Percentiles rank a stretch among this genome's conserved stretches.
These are phyloP conservation scores for Melangyna quadrimaculata DNA, from an alignment of 2,888 invertebrate genomes.

Conservation along the genomic window DNA sequence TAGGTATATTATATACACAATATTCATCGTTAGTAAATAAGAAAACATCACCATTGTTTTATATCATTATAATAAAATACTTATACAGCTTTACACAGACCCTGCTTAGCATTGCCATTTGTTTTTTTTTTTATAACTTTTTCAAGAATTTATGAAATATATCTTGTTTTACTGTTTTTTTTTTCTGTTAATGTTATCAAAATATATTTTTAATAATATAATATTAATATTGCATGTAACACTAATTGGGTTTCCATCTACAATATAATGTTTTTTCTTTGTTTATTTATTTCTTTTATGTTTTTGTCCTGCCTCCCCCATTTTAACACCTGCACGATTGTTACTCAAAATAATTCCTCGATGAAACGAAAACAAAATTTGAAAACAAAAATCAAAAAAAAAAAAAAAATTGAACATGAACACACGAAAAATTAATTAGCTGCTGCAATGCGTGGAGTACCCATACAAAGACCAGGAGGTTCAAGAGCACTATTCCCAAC, in stretches of 20 bases:
- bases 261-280: conserved; percentile 77
- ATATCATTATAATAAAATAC: not conserved
- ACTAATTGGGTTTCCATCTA: conserved; percentile 75
- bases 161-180: not conserved
- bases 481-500: conserved; percentile 77
- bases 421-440: conserved; percentile 75
- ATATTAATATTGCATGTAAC: conserved; percentile 75
- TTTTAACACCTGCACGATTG: conserved; percentile 70
- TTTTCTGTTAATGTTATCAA: not conserved
- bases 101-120: conserved; percentile 61
- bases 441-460: conserved; percentile 91
- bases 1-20: too few species aligned
- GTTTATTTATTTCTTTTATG: conserved; percentile 77
- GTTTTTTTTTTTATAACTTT: conserved; percentile 19
- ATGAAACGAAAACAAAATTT: conserved; percentile 54
- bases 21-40: not conserved
- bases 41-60: not conserved
- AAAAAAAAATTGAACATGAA: conserved; percentile 34
- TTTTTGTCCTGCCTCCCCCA: conserved; percentile 46
- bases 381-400: conserved; percentile 24
- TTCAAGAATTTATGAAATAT: not conserved
- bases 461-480: conserved; percentile 87
- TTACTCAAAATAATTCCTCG: conserved; percentile 64
- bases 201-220: not conserved
- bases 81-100: conserved; percentile 6